Base-by-base conservation (phyloP, 1,140 invertebrate genomes). In the Leptopilina boulardi region DNA sequence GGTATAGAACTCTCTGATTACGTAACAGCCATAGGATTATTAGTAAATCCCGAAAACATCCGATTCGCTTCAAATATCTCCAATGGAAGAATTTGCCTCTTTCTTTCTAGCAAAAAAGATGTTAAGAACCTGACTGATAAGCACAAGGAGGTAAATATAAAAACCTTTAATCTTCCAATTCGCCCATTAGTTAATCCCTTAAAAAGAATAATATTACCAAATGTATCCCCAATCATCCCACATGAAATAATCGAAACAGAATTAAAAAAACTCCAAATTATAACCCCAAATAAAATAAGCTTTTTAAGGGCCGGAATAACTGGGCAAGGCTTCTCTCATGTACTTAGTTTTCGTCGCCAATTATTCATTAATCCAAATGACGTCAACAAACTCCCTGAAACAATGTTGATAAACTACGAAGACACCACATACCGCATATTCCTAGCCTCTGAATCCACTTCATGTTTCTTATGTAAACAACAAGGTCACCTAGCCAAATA, bases 41-140 rank as follows among this genome's bases (percentile, higher is more conserved):
- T 80, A 10, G 71, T 77, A 0, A 18, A 75, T 38, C 54, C 79
- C 47, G 13, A 5, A 0, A 75, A 80, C 6, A 74, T 80, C 44
- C 71, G 21, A 30, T 77, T 75, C 18, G 75, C 72, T 1, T 80
- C 75, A 3, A 72, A 73, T 30, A 77, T 77, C 0, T 73, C 79
- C 0, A 77, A 77, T 19, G 73, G 70, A 51, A 15, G 54, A 30
- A 59, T 77, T 34, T 77, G 70, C 30, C 23, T 80, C 1, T 77
- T 75, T 38, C 13, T 80, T 0, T 18, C 59, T 0, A 73, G 15
- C 19, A 75, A 70, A 23, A 56, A 75, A 23, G 13, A 73, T 0
- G 73, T 73, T 4, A 56, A 77, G 10, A 30, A 56, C n/a, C 38
- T 74, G 41, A 77, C 42, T 3, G 75, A 76, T 3, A 66, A 74